phyloP scores from a whole-genome alignment of 2,888 invertebrate genomes.

The Scaptodrosophila latifasciaeformis region DNA sequence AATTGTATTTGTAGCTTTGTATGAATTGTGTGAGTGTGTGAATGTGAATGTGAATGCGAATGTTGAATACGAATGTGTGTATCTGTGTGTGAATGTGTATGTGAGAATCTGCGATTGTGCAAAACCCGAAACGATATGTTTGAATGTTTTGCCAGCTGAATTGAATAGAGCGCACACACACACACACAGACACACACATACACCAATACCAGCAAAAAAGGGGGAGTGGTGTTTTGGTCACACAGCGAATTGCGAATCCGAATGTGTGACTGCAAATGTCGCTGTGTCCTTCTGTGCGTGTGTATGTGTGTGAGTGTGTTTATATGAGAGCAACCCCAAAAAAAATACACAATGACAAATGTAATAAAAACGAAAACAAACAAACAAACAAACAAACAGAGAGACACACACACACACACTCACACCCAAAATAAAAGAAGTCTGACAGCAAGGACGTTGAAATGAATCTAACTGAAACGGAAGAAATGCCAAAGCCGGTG shows the following conservation, averaged over 20 bases:
- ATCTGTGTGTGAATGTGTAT: conserved; percentile 20
- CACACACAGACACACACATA: conserved; percentile 29
- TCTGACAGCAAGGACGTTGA: conserved; percentile 33
- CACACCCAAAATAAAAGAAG: conserved; percentile 54
- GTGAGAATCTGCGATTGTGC: conserved; percentile 60
- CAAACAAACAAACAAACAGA: conserved; percentile 40
- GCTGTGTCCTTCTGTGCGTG: conserved; percentile 25
- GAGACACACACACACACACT: conserved; percentile 54
- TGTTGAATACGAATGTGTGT: too few species aligned
- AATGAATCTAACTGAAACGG: conserved; percentile 53
- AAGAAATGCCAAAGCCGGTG: conserved; percentile 34
- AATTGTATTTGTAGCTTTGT: conserved; percentile 35
- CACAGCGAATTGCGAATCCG: too few species aligned
- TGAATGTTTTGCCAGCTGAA: conserved; percentile 44
- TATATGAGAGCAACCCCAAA: conserved; percentile 56
- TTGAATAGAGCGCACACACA: too few species aligned
- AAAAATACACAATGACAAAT: conserved; percentile 65
- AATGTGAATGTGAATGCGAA: conserved; percentile 25
- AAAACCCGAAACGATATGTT: conserved; percentile 61
- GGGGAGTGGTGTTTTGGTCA: conserved; percentile 68
- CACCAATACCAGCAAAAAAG: conserved; percentile 48
- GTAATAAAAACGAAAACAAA: conserved; percentile 38
- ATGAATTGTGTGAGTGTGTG: conserved; percentile 16
- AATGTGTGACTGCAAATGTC: too few species aligned
- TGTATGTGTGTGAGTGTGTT: conserved; percentile 9